Percentiles rank a stretch among this genome's conserved stretches.
Conservation (phyloP, 1,140 invertebrate genomes). For the Drosophila ficusphila region DNA sequence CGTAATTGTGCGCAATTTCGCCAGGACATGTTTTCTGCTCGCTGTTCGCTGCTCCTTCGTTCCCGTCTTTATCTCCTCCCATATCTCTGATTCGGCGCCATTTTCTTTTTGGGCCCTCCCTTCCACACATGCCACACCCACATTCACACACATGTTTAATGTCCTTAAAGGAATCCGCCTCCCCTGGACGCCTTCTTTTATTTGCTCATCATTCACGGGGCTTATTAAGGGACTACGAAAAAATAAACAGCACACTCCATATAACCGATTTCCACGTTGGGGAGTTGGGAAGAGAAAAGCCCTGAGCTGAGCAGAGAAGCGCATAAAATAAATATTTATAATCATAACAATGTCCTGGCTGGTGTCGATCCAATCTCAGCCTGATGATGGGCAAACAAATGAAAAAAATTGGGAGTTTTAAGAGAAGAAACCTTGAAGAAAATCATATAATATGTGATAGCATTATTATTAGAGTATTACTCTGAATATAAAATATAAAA, state of each 20-base stretch:
- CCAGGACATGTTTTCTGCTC: slow-evolving; percentile 56
- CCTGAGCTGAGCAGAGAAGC: slow-evolving; percentile 31
- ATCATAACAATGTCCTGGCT: slow-evolving; percentile 68
- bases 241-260: slow-evolving; percentile 77
- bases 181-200: slow-evolving; percentile 24
- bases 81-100: slow-evolving; percentile 47
- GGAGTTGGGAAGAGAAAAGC: slow-evolving; percentile 22
- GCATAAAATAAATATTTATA: slow-evolving; percentile 77
- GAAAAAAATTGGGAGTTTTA: background rate
- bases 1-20: slow-evolving; percentile 80
- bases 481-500: too few relatives aligned
- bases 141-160: slow-evolving; percentile 31
- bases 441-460: too few relatives aligned
- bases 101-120: slow-evolving; percentile 27
- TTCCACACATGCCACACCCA: slow-evolving; percentile 24
- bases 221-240: slow-evolving; percentile 70
- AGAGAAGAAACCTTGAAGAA: background rate
- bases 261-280: slow-evolving; percentile 67
- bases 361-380: slow-evolving; percentile 19
- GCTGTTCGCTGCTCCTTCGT: slow-evolving; percentile 22
- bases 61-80: slow-evolving; percentile 1
- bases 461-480: too few relatives aligned
- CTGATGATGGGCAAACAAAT: slow-evolving; percentile 47
- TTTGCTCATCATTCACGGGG: slow-evolving; percentile 66
- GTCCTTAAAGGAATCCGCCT: slow-evolving; percentile 4